phyloP scores from a whole-genome alignment of 2,888 invertebrate species.

The Napeogenes sylphis region DNA sequence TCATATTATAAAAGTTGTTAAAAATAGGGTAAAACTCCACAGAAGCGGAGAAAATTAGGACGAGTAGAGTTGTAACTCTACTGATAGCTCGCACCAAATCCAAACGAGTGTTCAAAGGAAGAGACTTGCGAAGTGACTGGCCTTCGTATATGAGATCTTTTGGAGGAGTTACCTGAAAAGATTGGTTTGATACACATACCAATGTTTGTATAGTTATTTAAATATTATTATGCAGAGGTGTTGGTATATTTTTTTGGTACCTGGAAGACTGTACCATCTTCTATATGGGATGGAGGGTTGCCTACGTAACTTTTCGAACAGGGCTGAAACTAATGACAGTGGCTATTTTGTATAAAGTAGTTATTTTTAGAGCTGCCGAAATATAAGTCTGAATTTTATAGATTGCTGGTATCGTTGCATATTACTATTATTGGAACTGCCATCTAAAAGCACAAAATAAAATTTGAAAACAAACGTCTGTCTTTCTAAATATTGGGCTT shows the following conservation, averaged over 20 bases:
- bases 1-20: conserved; percentile 33
- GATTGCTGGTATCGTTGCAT: too few relatives aligned
- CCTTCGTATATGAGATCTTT: conserved; percentile 39
- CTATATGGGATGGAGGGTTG: conserved; percentile 49
- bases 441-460: too few relatives aligned
- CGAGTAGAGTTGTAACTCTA: conserved; percentile 46
- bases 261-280: conserved; percentile 63
- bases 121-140: conserved; percentile 55
- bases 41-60: conserved; percentile 43
- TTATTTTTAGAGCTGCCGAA: too few relatives aligned
- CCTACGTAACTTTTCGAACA: conserved; percentile 42
- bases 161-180: conserved; percentile 58
- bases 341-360: not conserved
- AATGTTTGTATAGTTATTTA: not conserved
- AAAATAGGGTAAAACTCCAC: conserved; percentile 59
- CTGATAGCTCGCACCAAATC: conserved; percentile 51
- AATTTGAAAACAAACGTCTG: too few relatives aligned
- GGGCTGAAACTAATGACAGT: conserved; percentile 47
- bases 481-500: too few relatives aligned
- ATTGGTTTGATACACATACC: not conserved
- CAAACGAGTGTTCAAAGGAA: conserved; percentile 38
- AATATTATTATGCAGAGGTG: not conserved
- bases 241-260: conserved; percentile 36
- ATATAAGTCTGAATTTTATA: too few relatives aligned
- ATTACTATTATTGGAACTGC: too few relatives aligned